These are phyloP conservation scores for Cataglyphis altisquamis DNA, from an alignment of 2,888 invertebrate species.

Conservation along the genomic window DNA sequence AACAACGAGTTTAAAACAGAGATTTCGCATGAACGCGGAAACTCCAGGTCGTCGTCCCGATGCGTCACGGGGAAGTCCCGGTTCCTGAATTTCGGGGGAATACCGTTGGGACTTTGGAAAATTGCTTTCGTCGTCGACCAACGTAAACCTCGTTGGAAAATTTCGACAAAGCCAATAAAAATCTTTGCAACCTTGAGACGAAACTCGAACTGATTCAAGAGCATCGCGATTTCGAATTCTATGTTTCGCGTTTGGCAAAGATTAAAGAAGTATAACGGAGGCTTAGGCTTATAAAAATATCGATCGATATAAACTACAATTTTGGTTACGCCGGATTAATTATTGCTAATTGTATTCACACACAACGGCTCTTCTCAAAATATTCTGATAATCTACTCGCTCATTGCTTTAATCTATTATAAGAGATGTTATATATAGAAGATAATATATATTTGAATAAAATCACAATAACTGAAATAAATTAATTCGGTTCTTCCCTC, in stretches of 20 bases:
- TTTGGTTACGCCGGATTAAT: not conserved
- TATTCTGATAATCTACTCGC: not conserved
- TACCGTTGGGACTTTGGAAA: not conserved
- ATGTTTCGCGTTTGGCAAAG: not conserved
- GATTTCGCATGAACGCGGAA: not conserved
- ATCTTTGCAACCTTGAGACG: constrained; percentile 39
- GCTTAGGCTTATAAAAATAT: not conserved
- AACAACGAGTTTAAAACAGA: not conserved
- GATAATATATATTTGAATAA: constrained; percentile 6
- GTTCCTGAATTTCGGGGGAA: not conserved
- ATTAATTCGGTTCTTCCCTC: not conserved
- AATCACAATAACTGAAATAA: not conserved
- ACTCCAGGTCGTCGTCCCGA: constrained; percentile 28
- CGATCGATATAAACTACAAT: not conserved
- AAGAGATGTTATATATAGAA: not conserved
- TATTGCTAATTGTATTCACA: not conserved
- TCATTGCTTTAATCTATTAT: not conserved
- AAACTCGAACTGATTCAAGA: constrained; percentile 14
- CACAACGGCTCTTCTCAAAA: not conserved
- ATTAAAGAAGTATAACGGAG: constrained; percentile 9
- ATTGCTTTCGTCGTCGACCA: constrained; percentile 41
- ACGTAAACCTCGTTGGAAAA: constrained; percentile 25
- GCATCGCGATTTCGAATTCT: not conserved
- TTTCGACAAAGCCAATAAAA: constrained; percentile 31
- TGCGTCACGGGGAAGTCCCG: not conserved